These are phyloP conservation scores for Epizoanthus illoricatus DNA, from an alignment of 92 coral and sea anemone genomes.

Conservation along the genomic window DNA sequence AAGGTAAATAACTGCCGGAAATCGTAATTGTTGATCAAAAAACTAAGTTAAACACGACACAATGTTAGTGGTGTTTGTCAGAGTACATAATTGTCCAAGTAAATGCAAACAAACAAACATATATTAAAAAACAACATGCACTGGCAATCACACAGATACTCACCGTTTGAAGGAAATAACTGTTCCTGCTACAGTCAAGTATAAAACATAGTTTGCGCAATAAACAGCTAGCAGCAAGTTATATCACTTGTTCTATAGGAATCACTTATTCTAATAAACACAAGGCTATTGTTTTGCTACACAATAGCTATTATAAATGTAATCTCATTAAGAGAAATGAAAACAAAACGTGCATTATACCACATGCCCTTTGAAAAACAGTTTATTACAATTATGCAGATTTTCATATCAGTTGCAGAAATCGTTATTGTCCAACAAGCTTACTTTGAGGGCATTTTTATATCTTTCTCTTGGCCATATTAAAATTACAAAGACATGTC, in stretches of 20 bases:
- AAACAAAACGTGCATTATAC: not conserved
- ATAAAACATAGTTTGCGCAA: not conserved
- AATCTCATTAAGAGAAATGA: not conserved
- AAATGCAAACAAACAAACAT: not conserved
- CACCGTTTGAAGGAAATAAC: not conserved
- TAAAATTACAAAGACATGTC: too few species aligned
- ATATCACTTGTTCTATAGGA: not conserved
- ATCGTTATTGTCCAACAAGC: too few species aligned
- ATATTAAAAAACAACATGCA: too few species aligned
- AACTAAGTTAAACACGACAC: not conserved
- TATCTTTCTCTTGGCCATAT: too few species aligned
- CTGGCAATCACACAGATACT: not conserved
- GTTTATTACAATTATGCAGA: not conserved
- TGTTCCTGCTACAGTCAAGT: not conserved
- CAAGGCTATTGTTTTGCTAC: not conserved
- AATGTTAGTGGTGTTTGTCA: not conserved
- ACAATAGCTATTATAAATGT: not conserved
- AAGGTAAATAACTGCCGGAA: not conserved
- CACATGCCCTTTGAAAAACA: not conserved
- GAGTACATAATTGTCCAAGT: too few species aligned
- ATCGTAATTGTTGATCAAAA: not conserved
- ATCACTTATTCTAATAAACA: slow-evolving; percentile 1
- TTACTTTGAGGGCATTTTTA: too few species aligned
- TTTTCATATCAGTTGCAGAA: not conserved
- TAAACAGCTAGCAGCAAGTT: not conserved